Evolutionary conservation across 2,888 invertebrate genomes (phyloP), one percentile per base, ranked within the genome.

Genomic region (Eumerus sabulonum): DNA sequence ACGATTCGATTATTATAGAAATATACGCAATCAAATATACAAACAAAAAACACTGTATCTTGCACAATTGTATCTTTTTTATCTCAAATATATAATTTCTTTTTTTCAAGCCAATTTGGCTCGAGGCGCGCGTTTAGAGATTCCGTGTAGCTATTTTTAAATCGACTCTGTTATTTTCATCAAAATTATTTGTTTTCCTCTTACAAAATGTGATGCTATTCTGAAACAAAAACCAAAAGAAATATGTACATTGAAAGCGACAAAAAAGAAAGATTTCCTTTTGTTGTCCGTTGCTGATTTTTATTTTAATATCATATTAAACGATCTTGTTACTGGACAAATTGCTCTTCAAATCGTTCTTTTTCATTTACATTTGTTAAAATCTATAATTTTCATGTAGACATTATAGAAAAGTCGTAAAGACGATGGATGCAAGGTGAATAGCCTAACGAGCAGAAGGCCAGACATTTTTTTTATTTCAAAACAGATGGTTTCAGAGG

Each of bases 31-130:
- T 18, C 50, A 9, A 48, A 16, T 4, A 27, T 27, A 27, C 7
- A 45, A 59, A 44, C 18, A 27, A 27, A 44, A 16, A 56, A 53
- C 1, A 51, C 9, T 35, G 1, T n/a, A 48, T 59, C 36, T 11
- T 62, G 62, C 62, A 53, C 60, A 70, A 62, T 54, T 36, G 18
- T 45, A n/a, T n/a, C 40, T 11, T 40, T 40, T n/a, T 40, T n/a
- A 11, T 36, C 5, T 36, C 7, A 36, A 36, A 36, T 9, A 56
- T 48, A 27, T n/a, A n/a, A n/a, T n/a, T n/a, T n/a, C 44, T 57
- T 67, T 27, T 67, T 57, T 67, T 67, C 57, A 50, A 48, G 57
- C 44, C 67, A 57, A 57, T 68, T 68, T 59, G 18, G 68, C 59
- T 68, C 35, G 51, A 54, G 68, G 59, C 57, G 36, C 68, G 44